Conservation (phyloP, 2,113 vertebrate species). For the Campylomormyrus numenius region DNA sequence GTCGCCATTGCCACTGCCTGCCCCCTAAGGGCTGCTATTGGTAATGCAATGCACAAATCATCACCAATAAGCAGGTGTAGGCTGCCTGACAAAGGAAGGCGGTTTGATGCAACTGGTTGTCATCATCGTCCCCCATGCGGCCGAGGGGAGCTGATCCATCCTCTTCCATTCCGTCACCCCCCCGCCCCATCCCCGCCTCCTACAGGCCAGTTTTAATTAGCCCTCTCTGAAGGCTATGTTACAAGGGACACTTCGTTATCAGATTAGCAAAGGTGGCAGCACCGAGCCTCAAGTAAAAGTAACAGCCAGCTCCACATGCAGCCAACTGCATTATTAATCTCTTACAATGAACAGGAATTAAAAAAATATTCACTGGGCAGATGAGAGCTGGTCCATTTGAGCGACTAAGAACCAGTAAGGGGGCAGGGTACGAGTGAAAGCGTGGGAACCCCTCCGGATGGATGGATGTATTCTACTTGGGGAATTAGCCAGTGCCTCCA, state of each 20-base stretch:
- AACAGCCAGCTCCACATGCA: neutral
- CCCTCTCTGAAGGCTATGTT: neutral
- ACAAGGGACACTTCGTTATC: neutral
- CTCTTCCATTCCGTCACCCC: neutral
- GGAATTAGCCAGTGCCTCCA: slow-evolving; percentile 24
- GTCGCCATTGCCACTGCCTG: neutral
- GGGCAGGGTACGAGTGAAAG: neutral
- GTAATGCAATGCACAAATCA: neutral
- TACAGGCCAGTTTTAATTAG: neutral
- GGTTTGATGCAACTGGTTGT: neutral
- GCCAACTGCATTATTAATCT: neutral
- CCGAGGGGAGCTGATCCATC: slow-evolving; percentile 12
- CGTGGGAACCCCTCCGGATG: neutral
- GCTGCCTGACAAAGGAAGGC: neutral
- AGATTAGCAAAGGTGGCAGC: neutral
- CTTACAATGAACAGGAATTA: neutral
- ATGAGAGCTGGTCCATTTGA: neutral
- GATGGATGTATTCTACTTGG: slow-evolving; percentile 29
- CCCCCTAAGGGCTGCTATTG: neutral
- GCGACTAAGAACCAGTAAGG: neutral
- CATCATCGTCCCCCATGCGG: neutral
- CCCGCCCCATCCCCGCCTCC: neutral
- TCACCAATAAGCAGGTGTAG: neutral
- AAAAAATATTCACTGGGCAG: neutral
- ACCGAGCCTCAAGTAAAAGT: neutral